Conservation (phyloP, 2,797 vertebrate species). For the Ceryle rudis region DNA sequence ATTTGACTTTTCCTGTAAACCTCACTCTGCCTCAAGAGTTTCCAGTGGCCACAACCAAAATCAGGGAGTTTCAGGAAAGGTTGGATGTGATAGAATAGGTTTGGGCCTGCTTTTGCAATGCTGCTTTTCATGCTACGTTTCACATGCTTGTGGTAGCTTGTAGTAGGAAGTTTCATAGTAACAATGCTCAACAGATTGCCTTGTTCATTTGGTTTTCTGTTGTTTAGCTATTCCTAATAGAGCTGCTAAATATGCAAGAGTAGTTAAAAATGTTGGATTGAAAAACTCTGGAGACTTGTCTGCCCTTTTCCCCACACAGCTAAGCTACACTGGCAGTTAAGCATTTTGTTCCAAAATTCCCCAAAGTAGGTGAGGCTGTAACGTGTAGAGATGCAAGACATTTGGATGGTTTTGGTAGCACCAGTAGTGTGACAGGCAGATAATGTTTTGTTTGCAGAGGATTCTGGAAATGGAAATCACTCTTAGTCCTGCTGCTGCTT, state of each 20-base stretch:
- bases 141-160: not conserved
- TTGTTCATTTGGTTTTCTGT: not conserved
- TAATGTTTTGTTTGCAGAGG: not conserved
- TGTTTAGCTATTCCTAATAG: not conserved
- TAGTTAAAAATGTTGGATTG: not conserved
- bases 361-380: not conserved
- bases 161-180: not conserved
- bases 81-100: not conserved
- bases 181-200: not conserved
- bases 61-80: not conserved
- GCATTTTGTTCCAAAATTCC: not conserved
- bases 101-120: not conserved
- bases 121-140: not conserved
- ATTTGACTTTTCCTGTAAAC: not conserved
- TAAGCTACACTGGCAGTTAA: not conserved
- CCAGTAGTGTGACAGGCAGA: not conserved
- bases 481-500: not conserved
- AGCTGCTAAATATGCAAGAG: not conserved
- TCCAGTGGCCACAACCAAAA: not conserved
- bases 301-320: not conserved
- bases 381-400: not conserved
- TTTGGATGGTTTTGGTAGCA: not conserved
- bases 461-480: not conserved
- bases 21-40: not conserved
- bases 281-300: not conserved